Evolutionary conservation across 2,888 invertebrate species (phyloP).

Genomic region (Drosophila limbata): DNA sequence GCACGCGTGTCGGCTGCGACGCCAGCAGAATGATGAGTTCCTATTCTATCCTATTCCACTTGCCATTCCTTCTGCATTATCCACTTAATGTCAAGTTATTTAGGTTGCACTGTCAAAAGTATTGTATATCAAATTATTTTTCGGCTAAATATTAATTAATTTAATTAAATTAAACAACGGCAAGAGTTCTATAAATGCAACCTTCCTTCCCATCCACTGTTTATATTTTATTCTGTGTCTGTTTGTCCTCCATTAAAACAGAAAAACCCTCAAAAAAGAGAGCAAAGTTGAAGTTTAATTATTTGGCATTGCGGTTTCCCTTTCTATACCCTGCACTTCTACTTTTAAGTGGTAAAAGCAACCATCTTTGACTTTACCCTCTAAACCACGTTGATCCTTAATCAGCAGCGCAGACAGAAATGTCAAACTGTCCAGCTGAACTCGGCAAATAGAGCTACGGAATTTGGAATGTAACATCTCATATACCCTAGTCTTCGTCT

Average conservation of each 20-base stretch:
- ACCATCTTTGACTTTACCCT: constrained; percentile 5
- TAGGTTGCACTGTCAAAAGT: constrained; percentile 59
- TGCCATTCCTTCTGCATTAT: neutral
- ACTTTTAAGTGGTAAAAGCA: neutral
- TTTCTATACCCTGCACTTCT: constrained; percentile 4
- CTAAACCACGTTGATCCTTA: neutral
- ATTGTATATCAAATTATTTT: constrained; percentile 62
- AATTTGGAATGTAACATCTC: neutral
- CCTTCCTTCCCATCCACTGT: constrained; percentile 34
- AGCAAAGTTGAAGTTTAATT: constrained; percentile 51
- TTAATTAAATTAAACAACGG: constrained; percentile 61
- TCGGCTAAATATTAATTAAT: constrained; percentile 66
- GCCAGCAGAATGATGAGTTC: too few relatives aligned
- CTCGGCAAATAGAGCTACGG: neutral
- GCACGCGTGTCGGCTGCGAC: too few relatives aligned
- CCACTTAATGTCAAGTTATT: constrained; percentile 54
- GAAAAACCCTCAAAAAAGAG: neutral
- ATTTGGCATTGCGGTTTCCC: constrained; percentile 48
- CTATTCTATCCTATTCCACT: too few relatives aligned
- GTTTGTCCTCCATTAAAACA: constrained; percentile 4
- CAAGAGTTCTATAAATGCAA: constrained; percentile 28
- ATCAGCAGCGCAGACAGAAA: neutral
- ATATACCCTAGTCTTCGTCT: neutral
- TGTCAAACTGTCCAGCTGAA: constrained; percentile 4
- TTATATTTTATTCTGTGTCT: constrained; percentile 25